Conservation (phyloP, 2,888 invertebrate species). For the Phengaris alcon region DNA sequence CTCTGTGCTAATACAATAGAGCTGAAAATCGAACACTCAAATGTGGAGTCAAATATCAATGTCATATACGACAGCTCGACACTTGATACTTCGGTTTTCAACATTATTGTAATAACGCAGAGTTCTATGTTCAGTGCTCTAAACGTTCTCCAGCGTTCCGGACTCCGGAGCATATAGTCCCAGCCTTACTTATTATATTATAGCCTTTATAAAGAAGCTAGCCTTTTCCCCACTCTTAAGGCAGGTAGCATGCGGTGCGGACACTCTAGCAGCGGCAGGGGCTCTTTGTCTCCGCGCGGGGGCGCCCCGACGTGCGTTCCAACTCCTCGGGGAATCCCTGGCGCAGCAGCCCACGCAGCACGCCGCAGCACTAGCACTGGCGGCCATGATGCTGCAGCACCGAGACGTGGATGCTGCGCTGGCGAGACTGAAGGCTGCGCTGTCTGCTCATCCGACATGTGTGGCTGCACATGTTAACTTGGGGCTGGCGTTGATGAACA, state of each 20-base stretch:
- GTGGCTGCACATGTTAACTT: constrained; percentile 69
- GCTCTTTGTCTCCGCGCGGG: constrained; percentile 72
- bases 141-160: too few relatives aligned
- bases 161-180: too few relatives aligned
- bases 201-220: too few relatives aligned
- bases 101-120: too few relatives aligned
- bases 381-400: constrained; percentile 77
- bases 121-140: too few relatives aligned
- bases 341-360: constrained; percentile 70
- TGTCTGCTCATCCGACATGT: constrained; percentile 64
- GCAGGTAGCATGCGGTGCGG: constrained; percentile 61
- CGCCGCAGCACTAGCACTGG: constrained; percentile 71
- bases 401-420: constrained; percentile 69
- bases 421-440: constrained; percentile 70
- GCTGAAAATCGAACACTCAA: too few relatives aligned
- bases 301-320: constrained; percentile 72
- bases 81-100: too few relatives aligned
- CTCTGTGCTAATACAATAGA: too few relatives aligned
- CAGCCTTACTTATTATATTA: too few relatives aligned
- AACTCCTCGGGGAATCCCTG: constrained; percentile 76
- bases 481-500: constrained; percentile 64
- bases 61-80: too few relatives aligned
- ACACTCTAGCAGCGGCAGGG: constrained; percentile 75
- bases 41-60: too few relatives aligned
- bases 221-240: not conserved